These are phyloP conservation scores for Leptopterna dolabrata DNA, from an alignment of 2,888 invertebrate species.

Conservation along the genomic window DNA sequence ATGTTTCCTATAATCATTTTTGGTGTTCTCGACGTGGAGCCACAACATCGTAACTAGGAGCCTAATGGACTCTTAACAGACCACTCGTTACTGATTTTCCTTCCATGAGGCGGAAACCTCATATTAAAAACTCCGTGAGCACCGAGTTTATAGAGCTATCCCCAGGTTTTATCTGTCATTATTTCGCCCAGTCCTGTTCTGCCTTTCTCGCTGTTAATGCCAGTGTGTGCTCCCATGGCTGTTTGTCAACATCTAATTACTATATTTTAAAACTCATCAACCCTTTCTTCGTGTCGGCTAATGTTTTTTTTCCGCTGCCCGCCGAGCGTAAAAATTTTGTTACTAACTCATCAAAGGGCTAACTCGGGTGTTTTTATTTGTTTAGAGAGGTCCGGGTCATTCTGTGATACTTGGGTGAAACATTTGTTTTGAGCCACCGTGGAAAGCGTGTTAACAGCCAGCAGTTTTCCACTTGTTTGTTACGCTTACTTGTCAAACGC, in stretches of 20 bases:
- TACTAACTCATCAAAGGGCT: constrained; percentile 26
- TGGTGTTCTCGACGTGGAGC: background rate
- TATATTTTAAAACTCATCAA: constrained; percentile 52
- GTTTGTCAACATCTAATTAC: constrained; percentile 46
- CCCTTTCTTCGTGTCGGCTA: background rate
- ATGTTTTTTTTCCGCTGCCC: background rate
- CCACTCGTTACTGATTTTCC: background rate
- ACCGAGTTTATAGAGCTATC: constrained; percentile 22
- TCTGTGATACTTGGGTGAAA: background rate
- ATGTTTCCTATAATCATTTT: too few relatives aligned
- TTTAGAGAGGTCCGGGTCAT: background rate
- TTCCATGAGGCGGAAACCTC: background rate
- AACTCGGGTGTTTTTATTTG: background rate
- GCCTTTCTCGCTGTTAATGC: background rate
- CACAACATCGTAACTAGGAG: background rate
- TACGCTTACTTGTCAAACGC: background rate
- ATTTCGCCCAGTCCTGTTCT: background rate
- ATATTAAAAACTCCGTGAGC: background rate
- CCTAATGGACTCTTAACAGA: background rate
- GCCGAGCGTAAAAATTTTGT: constrained; percentile 36
- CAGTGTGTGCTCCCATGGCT: background rate
- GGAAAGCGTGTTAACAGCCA: background rate
- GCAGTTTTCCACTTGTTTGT: background rate
- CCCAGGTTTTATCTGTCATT: constrained; percentile 37
- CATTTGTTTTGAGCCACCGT: background rate